A percentile compares a stretch with the other conserved stretches of the same genome.
Evolutionary conservation across 2,888 invertebrate species (phyloP).

Genomic region (Adelphocoris suturalis): DNA sequence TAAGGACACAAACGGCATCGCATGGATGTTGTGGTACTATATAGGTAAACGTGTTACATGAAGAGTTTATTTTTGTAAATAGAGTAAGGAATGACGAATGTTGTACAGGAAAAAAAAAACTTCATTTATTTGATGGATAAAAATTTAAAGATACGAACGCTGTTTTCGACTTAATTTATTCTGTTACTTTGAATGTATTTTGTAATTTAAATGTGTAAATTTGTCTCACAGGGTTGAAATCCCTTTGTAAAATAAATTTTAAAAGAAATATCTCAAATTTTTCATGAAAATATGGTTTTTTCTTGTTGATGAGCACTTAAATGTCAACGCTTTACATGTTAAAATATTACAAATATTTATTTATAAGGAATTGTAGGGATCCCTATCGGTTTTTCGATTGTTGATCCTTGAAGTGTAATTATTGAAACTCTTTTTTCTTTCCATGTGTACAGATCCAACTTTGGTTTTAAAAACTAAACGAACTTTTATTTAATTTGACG

Average conservation of each 20-base stretch:
- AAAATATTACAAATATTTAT: conserved; percentile 64
- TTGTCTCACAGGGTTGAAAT: conserved; percentile 73
- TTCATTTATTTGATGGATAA: conserved; percentile 59
- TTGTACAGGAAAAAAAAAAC: conserved; percentile 68
- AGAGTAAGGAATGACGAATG: conserved; percentile 72
- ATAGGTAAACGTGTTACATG: conserved; percentile 68
- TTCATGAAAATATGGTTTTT: conserved; percentile 64
- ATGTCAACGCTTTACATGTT: conserved; percentile 74
- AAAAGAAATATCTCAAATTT: conserved; percentile 58
- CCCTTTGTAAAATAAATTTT: conserved; percentile 67
- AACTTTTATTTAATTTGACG: conserved; percentile 52
- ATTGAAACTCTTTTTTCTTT: conserved; percentile 42
- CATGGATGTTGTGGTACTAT: conserved; percentile 65
- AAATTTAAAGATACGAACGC: conserved; percentile 54
- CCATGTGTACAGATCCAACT: conserved; percentile 46
- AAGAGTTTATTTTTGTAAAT: conserved; percentile 75
- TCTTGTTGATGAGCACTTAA: conserved; percentile 72
- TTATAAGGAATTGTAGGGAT: conserved; percentile 59
- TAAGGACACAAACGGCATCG: conserved; percentile 56
- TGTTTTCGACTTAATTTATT: conserved; percentile 70
- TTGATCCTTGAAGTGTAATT: conserved; percentile 43
- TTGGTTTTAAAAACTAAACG: conserved; percentile 9
- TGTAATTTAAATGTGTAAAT: conserved; percentile 72
- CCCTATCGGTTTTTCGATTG: conserved; percentile 19
- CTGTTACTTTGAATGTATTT: conserved; percentile 63